These are phyloP conservation scores for Bovichtus variegatus DNA, from an alignment of 2,797 vertebrate genomes.

Conservation along the genomic window DNA sequence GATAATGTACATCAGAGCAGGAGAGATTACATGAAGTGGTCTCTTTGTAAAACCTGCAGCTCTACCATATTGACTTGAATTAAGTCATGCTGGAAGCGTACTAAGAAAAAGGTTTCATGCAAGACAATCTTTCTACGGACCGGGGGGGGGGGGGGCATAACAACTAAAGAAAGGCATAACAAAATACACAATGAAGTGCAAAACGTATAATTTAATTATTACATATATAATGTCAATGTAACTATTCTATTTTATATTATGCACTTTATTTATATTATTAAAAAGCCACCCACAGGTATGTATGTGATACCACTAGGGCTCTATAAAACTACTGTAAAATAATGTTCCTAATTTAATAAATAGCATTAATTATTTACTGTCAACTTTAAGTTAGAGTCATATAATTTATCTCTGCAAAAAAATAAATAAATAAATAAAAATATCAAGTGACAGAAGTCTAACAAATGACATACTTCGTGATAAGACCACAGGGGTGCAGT, in stretches of 20 bases:
- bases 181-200: too few species aligned
- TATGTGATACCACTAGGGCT: neutral
- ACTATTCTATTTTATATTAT: too few species aligned
- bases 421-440: neutral
- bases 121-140: too few species aligned
- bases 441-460: neutral
- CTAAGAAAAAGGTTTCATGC: constrained; percentile 9
- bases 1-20: constrained; percentile 56
- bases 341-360: too few species aligned
- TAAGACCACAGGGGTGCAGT: neutral
- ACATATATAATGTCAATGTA: too few species aligned
- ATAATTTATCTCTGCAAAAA: neutral
- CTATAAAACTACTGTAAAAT: too few species aligned
- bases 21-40: constrained; percentile 34
- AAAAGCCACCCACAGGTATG: neutral
- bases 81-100: constrained; percentile 14
- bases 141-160: too few species aligned
- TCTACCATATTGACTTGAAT: constrained; percentile 23
- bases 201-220: too few species aligned
- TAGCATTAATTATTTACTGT: too few species aligned
- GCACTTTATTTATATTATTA: too few species aligned
- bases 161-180: too few species aligned
- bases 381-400: neutral
- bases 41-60: constrained; percentile 39
- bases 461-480: neutral